These are phyloP conservation scores for Orius insidiosus DNA, from an alignment of 1,140 invertebrate species.

Conservation along the genomic window DNA sequence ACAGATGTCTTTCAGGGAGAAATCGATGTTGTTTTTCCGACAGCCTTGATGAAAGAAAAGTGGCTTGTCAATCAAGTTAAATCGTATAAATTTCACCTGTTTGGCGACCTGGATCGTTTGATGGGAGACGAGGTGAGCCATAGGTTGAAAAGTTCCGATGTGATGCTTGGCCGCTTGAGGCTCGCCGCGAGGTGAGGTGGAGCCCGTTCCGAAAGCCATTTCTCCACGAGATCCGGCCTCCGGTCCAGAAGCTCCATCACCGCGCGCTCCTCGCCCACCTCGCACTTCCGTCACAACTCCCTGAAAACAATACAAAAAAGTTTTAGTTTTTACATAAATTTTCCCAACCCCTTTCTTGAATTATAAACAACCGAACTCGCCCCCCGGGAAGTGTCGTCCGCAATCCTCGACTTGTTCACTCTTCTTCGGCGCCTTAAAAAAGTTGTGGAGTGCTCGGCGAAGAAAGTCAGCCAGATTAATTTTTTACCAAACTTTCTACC, in stretches of 20 bases:
- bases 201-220: slow-evolving; percentile 18
- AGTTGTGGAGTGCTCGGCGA: too few relatives aligned
- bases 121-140: slow-evolving; percentile 56
- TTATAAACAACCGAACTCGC: too few relatives aligned
- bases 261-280: slow-evolving; percentile 13
- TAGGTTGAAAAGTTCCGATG: slow-evolving; percentile 64
- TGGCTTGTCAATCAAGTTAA: neutral
- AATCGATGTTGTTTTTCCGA: neutral
- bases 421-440: too few relatives aligned
- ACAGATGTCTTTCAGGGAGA: neutral
- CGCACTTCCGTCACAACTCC: slow-evolving; percentile 12
- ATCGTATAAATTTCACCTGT: slow-evolving; percentile 31
- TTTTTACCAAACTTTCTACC: too few relatives aligned
- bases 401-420: too few relatives aligned
- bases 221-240: slow-evolving; percentile 19
- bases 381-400: too few relatives aligned
- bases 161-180: slow-evolving; percentile 48
- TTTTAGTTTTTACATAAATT: too few relatives aligned
- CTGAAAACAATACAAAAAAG: slow-evolving; percentile 6
- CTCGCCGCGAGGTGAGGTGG: slow-evolving; percentile 4
- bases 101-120: slow-evolving; percentile 31
- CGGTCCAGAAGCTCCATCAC: slow-evolving; percentile 16
- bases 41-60: slow-evolving; percentile 1
- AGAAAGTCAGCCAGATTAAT: too few relatives aligned
- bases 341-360: too few relatives aligned